A percentile compares a stretch with the other conserved stretches of the same genome.
phyloP scores from a whole-genome alignment of 2,888 invertebrate genomes.

The Venusia cambrica region DNA sequence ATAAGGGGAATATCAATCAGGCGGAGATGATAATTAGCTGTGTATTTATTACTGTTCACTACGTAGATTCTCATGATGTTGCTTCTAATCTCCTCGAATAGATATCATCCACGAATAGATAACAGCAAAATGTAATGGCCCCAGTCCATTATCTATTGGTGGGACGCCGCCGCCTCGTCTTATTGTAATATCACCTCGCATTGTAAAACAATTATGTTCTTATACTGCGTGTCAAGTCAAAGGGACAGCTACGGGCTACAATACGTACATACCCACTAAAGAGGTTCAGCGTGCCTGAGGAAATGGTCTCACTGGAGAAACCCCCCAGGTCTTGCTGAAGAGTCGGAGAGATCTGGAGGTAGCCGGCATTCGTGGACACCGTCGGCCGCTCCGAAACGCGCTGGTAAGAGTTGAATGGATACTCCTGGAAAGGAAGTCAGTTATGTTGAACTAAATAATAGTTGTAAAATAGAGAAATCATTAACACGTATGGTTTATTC shows the following conservation, averaged over 20 bases:
- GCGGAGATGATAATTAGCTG: no score
- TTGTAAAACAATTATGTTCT: no score
- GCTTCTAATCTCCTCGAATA: no score
- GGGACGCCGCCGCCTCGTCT: no score
- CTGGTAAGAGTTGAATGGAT: constrained; percentile 63
- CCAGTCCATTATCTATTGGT: no score
- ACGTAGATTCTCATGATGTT: no score
- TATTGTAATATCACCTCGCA: no score
- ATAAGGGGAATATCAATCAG: no score
- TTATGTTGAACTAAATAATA: neutral
- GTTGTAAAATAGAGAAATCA: neutral
- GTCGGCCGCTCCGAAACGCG: constrained; percentile 38
- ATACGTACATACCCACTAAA: constrained; percentile 50
- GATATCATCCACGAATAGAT: no score
- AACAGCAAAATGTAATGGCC: no score
- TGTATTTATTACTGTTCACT: no score
- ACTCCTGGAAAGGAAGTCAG: constrained; percentile 48
- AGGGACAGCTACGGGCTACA: neutral
- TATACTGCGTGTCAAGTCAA: neutral
- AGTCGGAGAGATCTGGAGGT: constrained; percentile 48
- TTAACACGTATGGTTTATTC: neutral
- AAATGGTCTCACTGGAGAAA: constrained; percentile 46
- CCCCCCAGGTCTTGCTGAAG: constrained; percentile 48
- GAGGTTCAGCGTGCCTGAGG: constrained; percentile 47
- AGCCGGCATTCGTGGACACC: constrained; percentile 41